These are phyloP conservation scores for Glaucidium brasilianum DNA, from an alignment of 2,113 vertebrate species.

Conservation along the genomic window DNA sequence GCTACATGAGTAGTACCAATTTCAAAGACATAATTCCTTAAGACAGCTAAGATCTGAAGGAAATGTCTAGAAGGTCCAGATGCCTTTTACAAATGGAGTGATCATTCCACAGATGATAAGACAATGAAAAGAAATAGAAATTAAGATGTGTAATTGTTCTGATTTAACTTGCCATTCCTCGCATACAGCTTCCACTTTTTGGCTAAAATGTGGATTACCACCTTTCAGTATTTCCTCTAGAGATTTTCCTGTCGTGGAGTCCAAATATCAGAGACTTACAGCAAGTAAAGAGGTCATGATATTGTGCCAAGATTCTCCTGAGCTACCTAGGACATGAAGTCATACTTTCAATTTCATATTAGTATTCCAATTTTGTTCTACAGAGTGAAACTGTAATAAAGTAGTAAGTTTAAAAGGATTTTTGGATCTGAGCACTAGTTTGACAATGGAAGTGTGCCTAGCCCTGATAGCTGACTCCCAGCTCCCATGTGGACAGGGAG, in stretches of 20 bases:
- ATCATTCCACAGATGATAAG: neutral
- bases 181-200: neutral
- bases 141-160: neutral
- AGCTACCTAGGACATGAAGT: neutral
- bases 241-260: neutral
- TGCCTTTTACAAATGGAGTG: neutral
- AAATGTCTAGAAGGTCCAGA: neutral
- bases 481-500: neutral
- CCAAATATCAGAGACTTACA: neutral
- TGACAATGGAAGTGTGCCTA: neutral
- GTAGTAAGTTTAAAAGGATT: neutral
- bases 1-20: neutral
- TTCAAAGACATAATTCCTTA: neutral
- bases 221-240: neutral
- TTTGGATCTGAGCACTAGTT: neutral
- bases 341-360: neutral
- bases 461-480: accelerated
- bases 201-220: neutral
- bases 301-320: neutral
- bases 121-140: neutral
- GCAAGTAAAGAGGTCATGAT: neutral
- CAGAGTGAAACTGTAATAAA: neutral
- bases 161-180: neutral
- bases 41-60: neutral
- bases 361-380: neutral